Conservation (phyloP, 2,113 vertebrate species). For the Cryptomyrus ogoouensis region DNA sequence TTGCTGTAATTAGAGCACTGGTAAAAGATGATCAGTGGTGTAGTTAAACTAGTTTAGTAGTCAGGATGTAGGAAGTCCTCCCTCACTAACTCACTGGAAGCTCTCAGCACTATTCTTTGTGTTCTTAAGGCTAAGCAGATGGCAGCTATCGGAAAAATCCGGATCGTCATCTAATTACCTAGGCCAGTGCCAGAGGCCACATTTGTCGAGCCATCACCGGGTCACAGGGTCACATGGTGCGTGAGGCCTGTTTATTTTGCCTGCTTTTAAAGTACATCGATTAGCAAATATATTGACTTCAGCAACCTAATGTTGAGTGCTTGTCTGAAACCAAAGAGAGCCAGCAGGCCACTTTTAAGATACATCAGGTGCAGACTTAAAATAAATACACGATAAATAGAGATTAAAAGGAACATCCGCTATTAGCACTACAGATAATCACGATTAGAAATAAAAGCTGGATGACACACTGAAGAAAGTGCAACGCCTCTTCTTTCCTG, state of each 20-base stretch:
- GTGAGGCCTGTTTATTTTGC: neutral
- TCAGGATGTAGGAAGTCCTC: neutral
- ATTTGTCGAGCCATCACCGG: neutral
- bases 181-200: neutral
- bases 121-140: neutral
- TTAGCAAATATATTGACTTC: neutral
- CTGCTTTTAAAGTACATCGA: conserved; percentile 4
- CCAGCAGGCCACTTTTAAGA: neutral
- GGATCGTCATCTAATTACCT: neutral
- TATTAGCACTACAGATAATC: neutral
- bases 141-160: neutral
- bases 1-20: neutral
- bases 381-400: neutral
- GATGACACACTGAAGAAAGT: conserved; percentile 3
- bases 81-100: neutral
- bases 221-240: neutral
- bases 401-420: neutral
- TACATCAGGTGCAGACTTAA: conserved; percentile 6
- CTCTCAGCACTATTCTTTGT: neutral
- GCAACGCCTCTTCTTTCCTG: neutral
- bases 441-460: neutral
- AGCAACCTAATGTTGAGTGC: neutral
- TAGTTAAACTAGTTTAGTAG: neutral
- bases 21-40: neutral
- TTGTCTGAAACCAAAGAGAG: neutral